Evolutionary conservation across 2,113 vertebrate species (phyloP).

Genomic region (Trogon melanurus): DNA sequence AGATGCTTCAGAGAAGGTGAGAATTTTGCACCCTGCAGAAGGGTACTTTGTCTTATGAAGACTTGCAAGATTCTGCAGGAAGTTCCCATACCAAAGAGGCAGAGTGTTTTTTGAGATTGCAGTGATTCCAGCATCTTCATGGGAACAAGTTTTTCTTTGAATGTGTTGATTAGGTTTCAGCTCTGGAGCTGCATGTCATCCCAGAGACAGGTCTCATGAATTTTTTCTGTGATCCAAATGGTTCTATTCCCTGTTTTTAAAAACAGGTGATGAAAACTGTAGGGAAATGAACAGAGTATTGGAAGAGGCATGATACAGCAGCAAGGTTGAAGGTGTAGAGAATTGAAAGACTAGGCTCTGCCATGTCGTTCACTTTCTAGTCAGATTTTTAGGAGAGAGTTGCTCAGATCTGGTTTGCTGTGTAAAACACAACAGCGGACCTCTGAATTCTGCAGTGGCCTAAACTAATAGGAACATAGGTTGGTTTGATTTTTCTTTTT

Average conservation of each 20-base stretch:
- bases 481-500: neutral
- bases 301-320: neutral
- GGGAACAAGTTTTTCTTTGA: neutral
- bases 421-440: neutral
- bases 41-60: slow-evolving; percentile 25
- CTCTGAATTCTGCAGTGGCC: neutral
- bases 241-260: neutral
- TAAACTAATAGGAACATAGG: neutral
- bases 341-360: neutral
- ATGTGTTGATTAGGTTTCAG: neutral
- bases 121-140: neutral
- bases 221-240: neutral
- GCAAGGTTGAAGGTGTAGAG: neutral
- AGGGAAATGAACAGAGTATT: neutral
- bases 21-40: slow-evolving; percentile 27
- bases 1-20: slow-evolving; percentile 97
- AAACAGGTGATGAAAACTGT: neutral
- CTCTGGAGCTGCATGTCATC: neutral
- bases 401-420: neutral
- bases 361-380: neutral
- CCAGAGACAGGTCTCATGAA: neutral
- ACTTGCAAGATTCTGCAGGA: neutral
- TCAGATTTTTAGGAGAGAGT: neutral
- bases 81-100: neutral
- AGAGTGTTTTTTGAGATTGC: neutral